These are phyloP conservation scores for Mesoligia furuncula DNA, from an alignment of 2,888 invertebrate genomes.

Conservation along the genomic window DNA sequence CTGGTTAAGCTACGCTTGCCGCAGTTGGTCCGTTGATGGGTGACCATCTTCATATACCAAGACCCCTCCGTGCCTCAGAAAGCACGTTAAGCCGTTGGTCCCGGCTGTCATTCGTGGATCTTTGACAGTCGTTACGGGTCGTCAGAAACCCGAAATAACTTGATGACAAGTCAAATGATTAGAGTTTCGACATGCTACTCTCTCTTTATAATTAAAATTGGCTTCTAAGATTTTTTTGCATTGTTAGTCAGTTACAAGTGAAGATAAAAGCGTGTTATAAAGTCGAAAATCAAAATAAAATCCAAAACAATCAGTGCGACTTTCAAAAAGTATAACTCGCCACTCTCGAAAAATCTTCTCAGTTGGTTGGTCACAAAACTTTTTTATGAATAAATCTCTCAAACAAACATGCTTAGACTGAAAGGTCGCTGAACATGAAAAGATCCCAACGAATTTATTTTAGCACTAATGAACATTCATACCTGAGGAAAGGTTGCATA, in stretches of 20 bases:
- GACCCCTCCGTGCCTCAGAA: too few relatives aligned
- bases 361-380: neutral
- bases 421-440: constrained; percentile 80
- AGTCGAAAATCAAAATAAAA: neutral
- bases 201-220: too few relatives aligned
- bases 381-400: constrained; percentile 33
- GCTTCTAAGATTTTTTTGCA: too few relatives aligned
- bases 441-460: constrained; percentile 77
- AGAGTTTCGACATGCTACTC: neutral
- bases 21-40: too few relatives aligned
- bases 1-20: too few relatives aligned
- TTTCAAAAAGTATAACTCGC: too few relatives aligned
- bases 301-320: neutral
- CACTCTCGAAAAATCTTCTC: neutral
- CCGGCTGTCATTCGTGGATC: too few relatives aligned
- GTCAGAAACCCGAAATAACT: too few relatives aligned
- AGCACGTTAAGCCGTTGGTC: too few relatives aligned
- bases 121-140: too few relatives aligned
- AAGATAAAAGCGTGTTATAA: neutral
- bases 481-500: constrained; percentile 87
- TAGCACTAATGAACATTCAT: constrained; percentile 86
- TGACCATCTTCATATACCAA: too few relatives aligned
- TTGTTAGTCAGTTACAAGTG: too few relatives aligned
- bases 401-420: constrained; percentile 30
- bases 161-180: neutral